Evolutionary conservation across 2,888 invertebrate genomes (phyloP).

Genomic region (Eudemis profundana): DNA sequence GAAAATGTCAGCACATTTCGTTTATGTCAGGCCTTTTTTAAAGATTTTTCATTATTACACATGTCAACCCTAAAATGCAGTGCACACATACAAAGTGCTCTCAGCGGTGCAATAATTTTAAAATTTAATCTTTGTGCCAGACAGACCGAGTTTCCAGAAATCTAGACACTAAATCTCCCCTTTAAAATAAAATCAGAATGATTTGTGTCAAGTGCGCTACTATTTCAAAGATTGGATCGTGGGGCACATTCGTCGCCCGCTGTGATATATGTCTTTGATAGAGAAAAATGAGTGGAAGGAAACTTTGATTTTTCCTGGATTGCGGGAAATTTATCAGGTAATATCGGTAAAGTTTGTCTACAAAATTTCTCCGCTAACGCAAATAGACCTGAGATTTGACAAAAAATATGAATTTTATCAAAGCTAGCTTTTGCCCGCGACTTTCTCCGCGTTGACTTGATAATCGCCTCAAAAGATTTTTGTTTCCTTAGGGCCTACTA

Average conservation of each 20-base stretch:
- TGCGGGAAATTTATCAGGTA: slow-evolving; percentile 3
- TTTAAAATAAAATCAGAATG: slow-evolving; percentile 44
- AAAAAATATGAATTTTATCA: no score
- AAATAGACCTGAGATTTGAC: no score
- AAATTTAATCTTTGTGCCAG: slow-evolving; percentile 48
- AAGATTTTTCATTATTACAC: no score
- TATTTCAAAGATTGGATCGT: slow-evolving; percentile 35
- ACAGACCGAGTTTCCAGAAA: slow-evolving; percentile 42
- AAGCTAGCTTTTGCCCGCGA: no score
- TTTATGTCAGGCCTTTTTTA: no score
- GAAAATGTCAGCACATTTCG: no score
- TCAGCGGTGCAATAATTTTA: slow-evolving; percentile 48
- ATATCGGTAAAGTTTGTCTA: neutral
- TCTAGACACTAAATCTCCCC: slow-evolving; percentile 47
- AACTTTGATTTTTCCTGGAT: slow-evolving; percentile 25
- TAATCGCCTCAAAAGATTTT: no score
- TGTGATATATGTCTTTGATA: slow-evolving; percentile 34
- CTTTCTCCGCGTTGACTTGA: no score
- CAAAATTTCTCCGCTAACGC: no score
- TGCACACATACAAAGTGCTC: slow-evolving; percentile 47
- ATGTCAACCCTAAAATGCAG: no score
- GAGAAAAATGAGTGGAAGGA: slow-evolving; percentile 27
- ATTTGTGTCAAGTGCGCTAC: slow-evolving; percentile 37
- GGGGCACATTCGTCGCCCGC: slow-evolving; percentile 22
- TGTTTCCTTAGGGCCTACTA: no score